Evolutionary conservation across 2,113 vertebrate species (phyloP).

Genomic region (Etheostoma spectabile): DNA sequence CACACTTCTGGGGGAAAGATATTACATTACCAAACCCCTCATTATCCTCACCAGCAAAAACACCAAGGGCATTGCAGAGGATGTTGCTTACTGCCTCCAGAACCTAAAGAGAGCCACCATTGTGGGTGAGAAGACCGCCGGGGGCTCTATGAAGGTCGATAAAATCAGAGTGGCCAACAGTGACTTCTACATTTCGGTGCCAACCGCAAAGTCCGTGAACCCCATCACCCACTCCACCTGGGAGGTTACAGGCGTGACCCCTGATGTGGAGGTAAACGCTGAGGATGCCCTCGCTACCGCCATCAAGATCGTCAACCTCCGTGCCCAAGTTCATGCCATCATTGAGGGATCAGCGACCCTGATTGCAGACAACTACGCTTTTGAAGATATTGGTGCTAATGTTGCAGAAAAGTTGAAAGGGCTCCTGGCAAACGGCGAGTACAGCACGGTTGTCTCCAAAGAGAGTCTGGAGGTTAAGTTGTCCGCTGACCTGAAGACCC

Average conservation of each 20-base stretch:
- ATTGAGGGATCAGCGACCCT: conserved; percentile 86
- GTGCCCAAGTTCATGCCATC: conserved; percentile 84
- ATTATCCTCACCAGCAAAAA: conserved; percentile 89
- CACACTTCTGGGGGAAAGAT: conserved; percentile 87
- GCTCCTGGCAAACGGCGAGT: conserved; percentile 73
- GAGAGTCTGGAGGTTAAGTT: conserved; percentile 86
- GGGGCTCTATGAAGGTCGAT: conserved; percentile 88
- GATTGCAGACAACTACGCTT: conserved; percentile 92
- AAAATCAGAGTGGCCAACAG: conserved; percentile 89
- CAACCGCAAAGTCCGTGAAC: conserved; percentile 90
- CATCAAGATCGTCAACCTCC: conserved; percentile 86
- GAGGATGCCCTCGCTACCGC: conserved; percentile 88
- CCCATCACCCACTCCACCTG: conserved; percentile 91
- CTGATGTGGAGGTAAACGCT: conserved; percentile 85
- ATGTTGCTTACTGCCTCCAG: conserved; percentile 91
- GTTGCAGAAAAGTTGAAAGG: conserved; percentile 84
- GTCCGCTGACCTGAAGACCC: conserved; percentile 82
- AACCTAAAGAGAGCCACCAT: conserved; percentile 90
- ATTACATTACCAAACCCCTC: conserved; percentile 87
- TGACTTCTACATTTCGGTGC: conserved; percentile 90
- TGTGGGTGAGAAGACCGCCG: conserved; percentile 90
- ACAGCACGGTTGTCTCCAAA: conserved; percentile 86
- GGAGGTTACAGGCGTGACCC: conserved; percentile 91
- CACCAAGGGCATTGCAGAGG: conserved; percentile 91
- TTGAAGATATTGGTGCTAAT: conserved; percentile 79